Evolutionary conservation across 23 tunicate species (phyloP), one percentile per base, ranked within the genome.

Genomic region (Trididemnum nubilum): DNA sequence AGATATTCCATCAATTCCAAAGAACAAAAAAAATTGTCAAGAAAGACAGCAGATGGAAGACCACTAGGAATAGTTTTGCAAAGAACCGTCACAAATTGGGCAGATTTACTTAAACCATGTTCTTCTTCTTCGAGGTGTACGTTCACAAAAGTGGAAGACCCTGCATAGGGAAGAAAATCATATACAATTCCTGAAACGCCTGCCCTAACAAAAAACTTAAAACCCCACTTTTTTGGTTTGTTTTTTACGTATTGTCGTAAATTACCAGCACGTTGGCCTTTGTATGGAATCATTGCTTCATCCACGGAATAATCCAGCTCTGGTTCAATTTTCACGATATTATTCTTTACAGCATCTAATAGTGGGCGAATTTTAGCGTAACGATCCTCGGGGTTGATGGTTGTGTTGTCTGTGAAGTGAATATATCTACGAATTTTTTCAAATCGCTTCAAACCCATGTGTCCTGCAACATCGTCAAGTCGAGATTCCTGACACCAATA

Each of bases 221-320:
- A 32, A 4, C 9, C n/a, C n/a, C n/a, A n/a, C n/a, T n/a, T n/a
- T n/a, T n/a, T n/a, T n/a, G n/a, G n/a, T n/a, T n/a, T n/a, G 75
- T 69, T 69, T 69, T 33, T 69, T 30, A 63, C 33, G 75, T 69
- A 30, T 7, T 69, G 75, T 32, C 38, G 38, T n/a, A 31, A 69
- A 69, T 69, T 33, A 28, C 75, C 75, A 69, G 38, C 23, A 15
- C 38, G 7, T 69, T 69, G 18, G 4, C 75, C 80, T 49, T 74
- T 74, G 63, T 39, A 74, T 22, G 80, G 80, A n/a, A 74, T 74
- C 80, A 74, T 74, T 4, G 60, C 61, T 25, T 74, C 80, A 39
- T 74, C 65, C 26, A 74, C 65, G 27, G 80, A 74, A 40, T 74
- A 49, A 18, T 7, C 30, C 38, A n/a, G n/a, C 38, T n/a, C 23